Percentiles rank a stretch among this genome's conserved stretches.
Evolutionary conservation across 2,888 invertebrate genomes (phyloP).

Genomic region (Cryptophagus acutangulus): DNA sequence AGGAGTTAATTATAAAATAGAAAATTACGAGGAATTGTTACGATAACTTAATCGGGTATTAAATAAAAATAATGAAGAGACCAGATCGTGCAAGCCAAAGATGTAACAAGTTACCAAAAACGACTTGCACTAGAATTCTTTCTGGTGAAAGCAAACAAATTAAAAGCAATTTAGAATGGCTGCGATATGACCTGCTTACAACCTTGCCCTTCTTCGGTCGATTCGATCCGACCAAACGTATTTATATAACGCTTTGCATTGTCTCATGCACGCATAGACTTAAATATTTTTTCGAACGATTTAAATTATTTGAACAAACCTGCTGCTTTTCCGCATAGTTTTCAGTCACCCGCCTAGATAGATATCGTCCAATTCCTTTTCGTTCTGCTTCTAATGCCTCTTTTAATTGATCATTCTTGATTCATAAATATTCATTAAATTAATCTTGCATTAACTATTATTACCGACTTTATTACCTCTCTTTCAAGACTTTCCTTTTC

Average conservation of each 20-base stretch:
- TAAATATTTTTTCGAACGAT: neutral
- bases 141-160: slow-evolving; percentile 1
- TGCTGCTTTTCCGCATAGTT: slow-evolving; percentile 27
- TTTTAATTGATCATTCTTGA: slow-evolving; percentile 55
- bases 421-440: slow-evolving; percentile 9
- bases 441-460: neutral
- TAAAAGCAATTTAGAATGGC: slow-evolving; percentile 6
- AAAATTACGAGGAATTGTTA: no score
- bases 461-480: slow-evolving; percentile 48
- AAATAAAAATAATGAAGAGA: no score
- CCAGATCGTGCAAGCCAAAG: no score
- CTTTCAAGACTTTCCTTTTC: slow-evolving; percentile 55
- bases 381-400: slow-evolving; percentile 53
- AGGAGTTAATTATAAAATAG: no score
- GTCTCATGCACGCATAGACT: neutral
- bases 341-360: slow-evolving; percentile 25
- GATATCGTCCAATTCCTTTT: slow-evolving; percentile 49
- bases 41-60: no score
- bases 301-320: slow-evolving; percentile 20
- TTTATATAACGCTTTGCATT: slow-evolving; percentile 8
- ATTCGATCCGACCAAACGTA: no score
- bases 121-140: no score
- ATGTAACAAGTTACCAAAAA: no score
- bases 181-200: slow-evolving; percentile 20
- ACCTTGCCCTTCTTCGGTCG: slow-evolving; percentile 21